A percentile compares a stretch with the other conserved stretches of the same genome.
phyloP scores from a whole-genome alignment of 2,113 vertebrate genomes.

The Gopherus flavomarginatus region DNA sequence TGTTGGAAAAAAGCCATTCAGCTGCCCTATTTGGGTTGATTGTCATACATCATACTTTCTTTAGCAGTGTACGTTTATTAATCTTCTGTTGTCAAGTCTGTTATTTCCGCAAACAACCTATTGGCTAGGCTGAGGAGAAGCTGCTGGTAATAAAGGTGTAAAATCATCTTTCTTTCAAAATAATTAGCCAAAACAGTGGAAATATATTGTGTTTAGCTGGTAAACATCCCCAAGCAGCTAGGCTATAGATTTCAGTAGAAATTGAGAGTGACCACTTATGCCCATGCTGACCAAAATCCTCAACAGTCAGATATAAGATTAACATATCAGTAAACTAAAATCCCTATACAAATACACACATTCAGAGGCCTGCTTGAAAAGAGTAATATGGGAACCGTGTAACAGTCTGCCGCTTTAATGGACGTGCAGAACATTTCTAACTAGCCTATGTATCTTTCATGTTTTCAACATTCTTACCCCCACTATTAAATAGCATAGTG shows the following conservation, averaged over 20 bases:
- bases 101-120: rapidly evolving
- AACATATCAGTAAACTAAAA: neutral
- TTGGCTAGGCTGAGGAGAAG: neutral
- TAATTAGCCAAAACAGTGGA: neutral
- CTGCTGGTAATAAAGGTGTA: neutral
- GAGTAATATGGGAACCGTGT: neutral
- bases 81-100: neutral
- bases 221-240: neutral
- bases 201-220: neutral
- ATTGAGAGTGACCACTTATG: neutral
- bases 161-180: neutral
- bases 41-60: neutral
- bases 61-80: neutral
- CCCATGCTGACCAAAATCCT: neutral
- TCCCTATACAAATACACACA: neutral
- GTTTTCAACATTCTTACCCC: neutral
- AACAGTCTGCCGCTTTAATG: neutral
- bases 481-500: neutral
- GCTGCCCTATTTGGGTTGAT: neutral
- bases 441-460: neutral
- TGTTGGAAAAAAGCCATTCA: neutral
- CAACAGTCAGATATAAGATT: neutral
- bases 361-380: neutral
- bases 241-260: neutral
- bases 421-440: neutral